Conservation (phyloP, 2,888 invertebrate species). For the Ophioninae sp. region DNA sequence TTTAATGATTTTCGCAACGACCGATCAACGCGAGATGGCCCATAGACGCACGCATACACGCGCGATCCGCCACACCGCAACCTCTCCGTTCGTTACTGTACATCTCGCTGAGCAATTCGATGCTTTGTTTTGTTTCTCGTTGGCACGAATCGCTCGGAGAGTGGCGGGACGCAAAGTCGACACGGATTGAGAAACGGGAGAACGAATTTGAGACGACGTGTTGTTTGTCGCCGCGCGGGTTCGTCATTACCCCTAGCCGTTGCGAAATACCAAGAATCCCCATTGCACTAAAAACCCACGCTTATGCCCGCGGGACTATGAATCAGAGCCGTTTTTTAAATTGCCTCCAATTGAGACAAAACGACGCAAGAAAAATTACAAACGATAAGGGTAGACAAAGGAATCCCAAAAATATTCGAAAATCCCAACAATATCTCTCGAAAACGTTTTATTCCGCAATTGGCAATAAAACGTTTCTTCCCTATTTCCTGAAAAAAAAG, state of each 20-base stretch:
- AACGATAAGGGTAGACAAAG: background rate
- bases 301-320: background rate
- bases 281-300: constrained; percentile 17
- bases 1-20: background rate
- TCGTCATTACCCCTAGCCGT: constrained; percentile 26
- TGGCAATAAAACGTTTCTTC: background rate
- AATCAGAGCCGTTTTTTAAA: constrained; percentile 29
- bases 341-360: constrained; percentile 22
- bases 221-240: constrained; percentile 27
- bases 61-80: background rate
- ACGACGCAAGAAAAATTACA: background rate
- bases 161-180: constrained; percentile 12
- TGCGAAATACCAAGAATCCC: constrained; percentile 34
- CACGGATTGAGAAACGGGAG: constrained; percentile 39
- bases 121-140: background rate
- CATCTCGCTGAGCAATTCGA: background rate
- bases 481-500: too few relatives aligned
- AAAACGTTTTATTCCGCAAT: background rate
- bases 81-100: background rate
- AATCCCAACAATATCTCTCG: background rate
- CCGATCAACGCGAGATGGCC: background rate
- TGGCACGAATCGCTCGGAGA: constrained; percentile 1
- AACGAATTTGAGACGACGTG: constrained; percentile 49
- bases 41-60: background rate
- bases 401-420: background rate